A percentile compares a stretch with the other conserved stretches of the same genome.
Conservation (phyloP, 1,140 invertebrate genomes). For the Armadillidium nasatum region DNA sequence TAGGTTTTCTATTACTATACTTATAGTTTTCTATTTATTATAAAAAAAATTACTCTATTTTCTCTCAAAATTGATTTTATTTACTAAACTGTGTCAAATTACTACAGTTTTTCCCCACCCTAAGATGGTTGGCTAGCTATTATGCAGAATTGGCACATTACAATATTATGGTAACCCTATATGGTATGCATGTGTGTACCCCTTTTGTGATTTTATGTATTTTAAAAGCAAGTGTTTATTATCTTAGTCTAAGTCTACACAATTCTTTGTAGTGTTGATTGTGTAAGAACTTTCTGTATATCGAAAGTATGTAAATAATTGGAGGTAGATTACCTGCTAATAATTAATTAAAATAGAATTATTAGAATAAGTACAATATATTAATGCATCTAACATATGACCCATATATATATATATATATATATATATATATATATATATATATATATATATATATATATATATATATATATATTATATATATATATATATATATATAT, state of each 20-base stretch:
- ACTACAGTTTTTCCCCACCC: neutral
- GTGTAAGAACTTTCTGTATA: no score
- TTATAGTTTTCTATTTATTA: no score
- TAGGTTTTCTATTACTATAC: no score
- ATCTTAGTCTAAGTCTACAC: constrained; percentile 2
- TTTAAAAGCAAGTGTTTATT: neutral
- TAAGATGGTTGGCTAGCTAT: neutral
- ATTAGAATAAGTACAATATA: no score
- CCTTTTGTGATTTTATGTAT: neutral
- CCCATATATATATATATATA: constrained; percentile 21
- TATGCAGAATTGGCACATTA: neutral
- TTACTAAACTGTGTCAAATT: neutral
- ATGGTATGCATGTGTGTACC: neutral
- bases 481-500: constrained; percentile 18
- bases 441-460: constrained; percentile 20
- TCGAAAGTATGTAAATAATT: no score
- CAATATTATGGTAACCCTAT: neutral
- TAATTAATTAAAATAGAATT: no score
- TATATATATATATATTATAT: no score
- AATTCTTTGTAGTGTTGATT: neutral
- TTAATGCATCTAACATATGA: no score
- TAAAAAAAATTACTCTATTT: no score
- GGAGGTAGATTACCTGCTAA: no score
- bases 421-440: constrained; percentile 14
- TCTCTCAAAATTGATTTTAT: no score